Base-by-base conservation (phyloP, 2,888 invertebrate species). In the Yponomeuta evonymella region DNA sequence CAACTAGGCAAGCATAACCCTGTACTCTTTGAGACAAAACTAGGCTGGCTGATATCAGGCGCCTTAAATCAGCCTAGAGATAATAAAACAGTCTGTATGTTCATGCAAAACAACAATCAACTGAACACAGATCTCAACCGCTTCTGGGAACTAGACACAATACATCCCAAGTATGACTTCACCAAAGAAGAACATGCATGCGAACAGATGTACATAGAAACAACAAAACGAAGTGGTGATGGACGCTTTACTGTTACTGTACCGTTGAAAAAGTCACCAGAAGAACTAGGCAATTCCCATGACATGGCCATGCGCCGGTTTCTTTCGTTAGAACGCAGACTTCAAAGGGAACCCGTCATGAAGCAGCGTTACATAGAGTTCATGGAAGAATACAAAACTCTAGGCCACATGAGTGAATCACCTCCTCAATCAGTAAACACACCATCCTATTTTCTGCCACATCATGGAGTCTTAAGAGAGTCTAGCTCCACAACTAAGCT, bases 41-140 rank as follows among this genome's bases (percentile, higher is more conserved):
- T 71, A 11, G 71, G 71, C 65, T 71, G 71, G 69, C 23, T 71
- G 11, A 48, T 70, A 36, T 67, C 70, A 33, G 70, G 70, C 62
- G 33, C 30, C 67, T 36, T 70, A 8, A 33, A 66, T 58, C 67
- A 51, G 30, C 30, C 65, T 48, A 69, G 8, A 5, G 10, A n/a
- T 58, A 58, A 11, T 8, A 58, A 51, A 69, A 10, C 15, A 29
- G 29, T 29, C 11, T 65, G 65, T 29, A 65, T 43, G 15, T 69
- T 69, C 69, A 30, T 43, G 12, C 51, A 69, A 29, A 29, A 58
- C 58, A 48, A 51, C 6, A 23, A 23, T 23, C 48, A 48, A 48
- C 10, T 48, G 3, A 30, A 69, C 10, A 4, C n/a, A 58, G 15
- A 5, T 29, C 65, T 65, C 12, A 69, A 51, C 10, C n/a, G 58